Base-by-base conservation (phyloP, 2,113 vertebrate species). In the Lampris megalopsis region DNA sequence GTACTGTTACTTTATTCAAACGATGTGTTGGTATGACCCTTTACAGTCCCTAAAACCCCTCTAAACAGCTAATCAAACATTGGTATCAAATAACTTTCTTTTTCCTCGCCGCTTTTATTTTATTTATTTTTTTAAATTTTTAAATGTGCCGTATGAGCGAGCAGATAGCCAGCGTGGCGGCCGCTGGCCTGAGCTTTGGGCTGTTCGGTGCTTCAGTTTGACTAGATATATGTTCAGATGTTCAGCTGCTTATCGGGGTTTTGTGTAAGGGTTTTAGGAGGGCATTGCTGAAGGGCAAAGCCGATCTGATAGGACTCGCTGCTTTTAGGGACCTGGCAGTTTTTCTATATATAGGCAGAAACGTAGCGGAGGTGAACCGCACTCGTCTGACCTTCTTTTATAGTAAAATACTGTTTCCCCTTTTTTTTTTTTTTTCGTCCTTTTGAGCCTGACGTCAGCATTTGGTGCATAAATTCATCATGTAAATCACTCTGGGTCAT, bases 201-300 rank as follows among this genome's bases (percentile, higher is more conserved):
- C 13, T 58, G 2, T 13, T 41, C 9, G 35, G 3, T 60, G 65
- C 11, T 80, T 49, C 48, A 41, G 48, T 11, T 58, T 67, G 60
- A 24, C 42, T 61, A 38, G 24, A 48, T 49, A 9, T 56, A 59
- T 70, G 66, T 48, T 77, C 58, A 56, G 45, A 53, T 67, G 57
- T 68, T 47, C 49, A 58, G 45, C 53, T 75, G 62, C 40, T 10
- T 61, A 53, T 75, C 74, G 24, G 52, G 24, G 56, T 57, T 71
- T 36, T 37, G 5, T 40, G 7, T 45, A 66, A 11, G 4, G 10
- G 9, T 4, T 42, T 45, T 24, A 24, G 24, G 24, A 7, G 43
- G 43, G 43, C 4, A 5, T 3, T 37, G 77, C 40, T 73, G 47
- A 63, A 77, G 73, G 75, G 11, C 5, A 63, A 59, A 73, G 9